Percentiles rank a stretch among this genome's conserved stretches.
Evolutionary conservation across 2,888 invertebrate genomes (phyloP).

Genomic region (Cepaea hortensis): DNA sequence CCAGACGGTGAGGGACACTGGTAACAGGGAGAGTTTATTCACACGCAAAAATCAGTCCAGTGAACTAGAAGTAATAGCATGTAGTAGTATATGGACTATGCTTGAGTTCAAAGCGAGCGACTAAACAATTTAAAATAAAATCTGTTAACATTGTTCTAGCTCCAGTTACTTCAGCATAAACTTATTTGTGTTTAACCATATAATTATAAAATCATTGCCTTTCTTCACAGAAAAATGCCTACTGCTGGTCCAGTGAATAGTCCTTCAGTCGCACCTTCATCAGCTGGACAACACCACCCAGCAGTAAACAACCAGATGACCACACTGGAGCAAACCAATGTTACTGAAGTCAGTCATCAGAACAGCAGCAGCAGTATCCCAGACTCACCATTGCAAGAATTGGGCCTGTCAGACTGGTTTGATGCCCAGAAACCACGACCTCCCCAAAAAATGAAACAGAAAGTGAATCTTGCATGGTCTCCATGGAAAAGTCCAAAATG

Average conservation of each 20-base stretch:
- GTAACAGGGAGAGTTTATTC: too few species aligned
- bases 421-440: not conserved
- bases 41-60: too few species aligned
- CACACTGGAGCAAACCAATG: not conserved
- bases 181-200: not conserved
- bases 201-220: not conserved
- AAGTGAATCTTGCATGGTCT: too few species aligned
- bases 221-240: not conserved
- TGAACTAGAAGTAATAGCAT: too few species aligned
- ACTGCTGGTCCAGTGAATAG: not conserved
- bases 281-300: not conserved
- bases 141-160: too few species aligned
- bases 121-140: too few species aligned
- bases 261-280: not conserved
- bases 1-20: too few species aligned
- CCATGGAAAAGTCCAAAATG: not conserved
- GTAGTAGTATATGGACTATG: too few species aligned
- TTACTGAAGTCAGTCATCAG: not conserved
- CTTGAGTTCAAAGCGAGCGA: too few species aligned
- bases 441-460: not conserved
- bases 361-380: not conserved
- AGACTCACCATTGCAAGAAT: not conserved
- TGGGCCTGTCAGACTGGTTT: constrained; percentile 14
- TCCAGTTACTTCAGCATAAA: not conserved
- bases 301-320: not conserved